Conservation (phyloP, 2,113 vertebrate species). For the Craseonycteris thonglongyai region DNA sequence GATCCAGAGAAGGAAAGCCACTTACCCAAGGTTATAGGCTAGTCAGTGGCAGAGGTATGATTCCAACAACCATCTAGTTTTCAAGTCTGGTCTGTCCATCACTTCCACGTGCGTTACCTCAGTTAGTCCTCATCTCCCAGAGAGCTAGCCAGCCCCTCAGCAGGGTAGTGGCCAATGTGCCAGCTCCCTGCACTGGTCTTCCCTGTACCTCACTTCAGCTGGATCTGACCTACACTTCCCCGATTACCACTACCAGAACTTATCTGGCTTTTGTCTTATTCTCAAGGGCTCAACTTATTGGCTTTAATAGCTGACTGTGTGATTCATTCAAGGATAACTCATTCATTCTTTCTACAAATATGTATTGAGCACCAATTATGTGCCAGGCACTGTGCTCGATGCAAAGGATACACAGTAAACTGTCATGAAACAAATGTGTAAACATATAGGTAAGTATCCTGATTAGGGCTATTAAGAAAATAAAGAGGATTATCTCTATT, state of each 20-base stretch:
- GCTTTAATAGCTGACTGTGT: background rate
- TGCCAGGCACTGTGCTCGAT: background rate
- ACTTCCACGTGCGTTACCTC: background rate
- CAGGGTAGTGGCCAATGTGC: background rate
- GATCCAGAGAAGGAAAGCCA: background rate
- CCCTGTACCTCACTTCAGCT: background rate
- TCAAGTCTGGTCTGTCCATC: background rate
- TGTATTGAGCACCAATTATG: background rate
- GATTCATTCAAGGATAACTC: background rate
- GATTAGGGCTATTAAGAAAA: background rate
- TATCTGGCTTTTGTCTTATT: background rate
- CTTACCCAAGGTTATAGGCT: background rate
- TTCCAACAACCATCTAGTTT: background rate
- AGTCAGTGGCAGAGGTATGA: background rate
- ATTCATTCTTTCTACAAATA: background rate
- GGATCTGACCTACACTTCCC: background rate
- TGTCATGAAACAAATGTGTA: background rate
- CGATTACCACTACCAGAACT: background rate
- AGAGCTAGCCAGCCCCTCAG: rapidly evolving
- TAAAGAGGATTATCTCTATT: background rate
- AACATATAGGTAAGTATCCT: background rate
- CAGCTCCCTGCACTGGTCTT: background rate
- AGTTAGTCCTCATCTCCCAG: background rate
- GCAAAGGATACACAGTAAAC: background rate
- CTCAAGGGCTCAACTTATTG: background rate